Percentiles rank a stretch among this genome's conserved stretches.
Conservation (phyloP, 2,888 invertebrate species). For the Andricus quercusramuli region DNA sequence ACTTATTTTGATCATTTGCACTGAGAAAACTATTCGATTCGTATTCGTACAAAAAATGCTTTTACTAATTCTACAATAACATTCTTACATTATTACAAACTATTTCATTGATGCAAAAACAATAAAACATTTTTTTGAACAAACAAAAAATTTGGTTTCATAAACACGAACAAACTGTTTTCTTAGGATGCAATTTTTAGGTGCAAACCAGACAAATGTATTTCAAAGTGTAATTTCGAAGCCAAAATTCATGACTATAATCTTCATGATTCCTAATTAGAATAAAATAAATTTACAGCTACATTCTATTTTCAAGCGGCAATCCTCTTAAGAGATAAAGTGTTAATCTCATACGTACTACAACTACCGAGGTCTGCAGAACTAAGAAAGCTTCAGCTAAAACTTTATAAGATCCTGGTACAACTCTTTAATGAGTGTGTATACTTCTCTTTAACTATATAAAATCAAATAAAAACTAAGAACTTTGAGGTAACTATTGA, state of each 20-base stretch:
- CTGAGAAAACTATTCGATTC: too few relatives aligned
- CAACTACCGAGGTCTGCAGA: not conserved
- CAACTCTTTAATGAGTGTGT: slow-evolving; percentile 23
- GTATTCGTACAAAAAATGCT: too few relatives aligned
- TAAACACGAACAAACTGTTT: too few relatives aligned
- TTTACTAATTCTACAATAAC: too few relatives aligned
- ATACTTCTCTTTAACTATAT: not conserved
- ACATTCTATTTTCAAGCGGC: not conserved
- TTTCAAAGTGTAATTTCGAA: not conserved
- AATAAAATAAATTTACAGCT: not conserved
- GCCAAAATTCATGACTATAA: not conserved
- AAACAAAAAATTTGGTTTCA: too few relatives aligned
- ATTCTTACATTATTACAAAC: too few relatives aligned
- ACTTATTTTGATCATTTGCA: too few relatives aligned
- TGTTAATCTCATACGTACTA: slow-evolving; percentile 18
- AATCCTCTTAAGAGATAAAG: slow-evolving; percentile 12
- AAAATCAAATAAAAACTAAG: slow-evolving; percentile 3
- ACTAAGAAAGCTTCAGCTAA: not conserved
- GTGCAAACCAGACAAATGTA: too few relatives aligned
- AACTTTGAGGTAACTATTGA: not conserved
- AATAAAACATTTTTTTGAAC: too few relatives aligned
- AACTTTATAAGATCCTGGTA: slow-evolving; percentile 15
- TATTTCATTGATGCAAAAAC: too few relatives aligned
- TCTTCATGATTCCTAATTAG: not conserved
- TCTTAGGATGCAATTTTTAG: too few relatives aligned